These are phyloP conservation scores for Leuctra nigra DNA, from an alignment of 2,888 invertebrate species.

Conservation along the genomic window DNA sequence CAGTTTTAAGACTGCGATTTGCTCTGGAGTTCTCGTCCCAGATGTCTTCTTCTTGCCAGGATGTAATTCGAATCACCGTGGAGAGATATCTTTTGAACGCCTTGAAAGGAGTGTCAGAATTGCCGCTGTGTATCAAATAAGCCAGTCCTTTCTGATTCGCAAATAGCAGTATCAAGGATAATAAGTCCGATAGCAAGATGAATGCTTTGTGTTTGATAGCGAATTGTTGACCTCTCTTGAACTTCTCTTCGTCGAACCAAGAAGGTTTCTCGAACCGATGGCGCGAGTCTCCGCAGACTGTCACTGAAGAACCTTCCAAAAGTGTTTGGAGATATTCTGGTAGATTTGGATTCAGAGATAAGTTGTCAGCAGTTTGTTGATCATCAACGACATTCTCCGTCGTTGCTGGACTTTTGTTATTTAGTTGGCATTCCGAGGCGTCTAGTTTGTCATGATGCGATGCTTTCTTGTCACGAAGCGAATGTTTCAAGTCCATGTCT, in stretches of 20 bases:
- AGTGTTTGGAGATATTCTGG: slow-evolving; percentile 6
- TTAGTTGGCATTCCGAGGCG: too few relatives aligned
- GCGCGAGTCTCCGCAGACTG: background rate
- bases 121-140: slow-evolving; percentile 32
- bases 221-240: slow-evolving; percentile 34
- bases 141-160: slow-evolving; percentile 27
- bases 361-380: too few relatives aligned
- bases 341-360: too few relatives aligned
- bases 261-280: background rate
- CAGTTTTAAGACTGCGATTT: slow-evolving; percentile 32
- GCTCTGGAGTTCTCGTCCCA: slow-evolving; percentile 34
- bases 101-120: slow-evolving; percentile 35
- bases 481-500: too few relatives aligned
- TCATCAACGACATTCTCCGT: too few relatives aligned
- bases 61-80: slow-evolving; percentile 36
- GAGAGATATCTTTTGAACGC: slow-evolving; percentile 36
- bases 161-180: slow-evolving; percentile 37
- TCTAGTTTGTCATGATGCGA: too few relatives aligned
- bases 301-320: background rate
- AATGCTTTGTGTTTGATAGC: slow-evolving; percentile 35
- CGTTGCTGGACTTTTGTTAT: too few relatives aligned
- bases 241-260: slow-evolving; percentile 21
- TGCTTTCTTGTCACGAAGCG: too few relatives aligned
- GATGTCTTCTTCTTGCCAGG: slow-evolving; percentile 39
- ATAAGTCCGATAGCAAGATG: slow-evolving; percentile 35